Conservation (phyloP, 2,113 vertebrate species). For the Marmota monax region DNA sequence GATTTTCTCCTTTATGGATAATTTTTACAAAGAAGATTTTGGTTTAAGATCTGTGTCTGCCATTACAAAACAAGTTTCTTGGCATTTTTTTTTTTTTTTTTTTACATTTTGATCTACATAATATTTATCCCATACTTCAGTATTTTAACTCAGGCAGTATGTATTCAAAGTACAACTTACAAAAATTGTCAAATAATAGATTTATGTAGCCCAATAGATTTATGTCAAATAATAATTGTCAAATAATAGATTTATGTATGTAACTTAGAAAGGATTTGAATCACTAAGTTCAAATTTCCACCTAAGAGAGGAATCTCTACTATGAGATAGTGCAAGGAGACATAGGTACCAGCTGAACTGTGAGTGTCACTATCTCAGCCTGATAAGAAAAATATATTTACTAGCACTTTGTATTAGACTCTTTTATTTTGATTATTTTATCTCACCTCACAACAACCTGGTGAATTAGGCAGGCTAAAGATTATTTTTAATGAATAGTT, state of each 20-base stretch:
- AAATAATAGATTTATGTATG: not conserved
- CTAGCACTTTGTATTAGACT: not conserved
- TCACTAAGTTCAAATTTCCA: slow-evolving; percentile 45
- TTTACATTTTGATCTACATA: slow-evolving; percentile 36
- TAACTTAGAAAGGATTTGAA: slow-evolving; percentile 15
- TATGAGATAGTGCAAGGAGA: not conserved
- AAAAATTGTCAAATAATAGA: slow-evolving; percentile 5
- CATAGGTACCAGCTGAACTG: not conserved
- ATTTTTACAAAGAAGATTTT: not conserved
- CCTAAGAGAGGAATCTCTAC: slow-evolving; percentile 18
- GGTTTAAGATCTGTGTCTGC: not conserved
- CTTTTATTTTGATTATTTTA: slow-evolving; percentile 50
- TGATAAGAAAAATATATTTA: not conserved
- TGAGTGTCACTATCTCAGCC: not conserved
- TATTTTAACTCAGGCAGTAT: slow-evolving; percentile 33
- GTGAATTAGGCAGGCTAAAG: not conserved
- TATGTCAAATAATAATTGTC: not conserved
- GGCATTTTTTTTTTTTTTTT: slow-evolving; percentile 13
- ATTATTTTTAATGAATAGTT: slow-evolving; percentile 45
- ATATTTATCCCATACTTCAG: not conserved
- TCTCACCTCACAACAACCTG: not conserved
- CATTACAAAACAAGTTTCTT: not conserved
- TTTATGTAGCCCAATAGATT: not conserved
- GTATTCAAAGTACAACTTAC: not conserved
- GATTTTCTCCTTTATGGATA: slow-evolving; percentile 31